These are phyloP conservation scores for Planiliza haematocheilus DNA, from an alignment of 2,113 vertebrate species.

Conservation along the genomic window DNA sequence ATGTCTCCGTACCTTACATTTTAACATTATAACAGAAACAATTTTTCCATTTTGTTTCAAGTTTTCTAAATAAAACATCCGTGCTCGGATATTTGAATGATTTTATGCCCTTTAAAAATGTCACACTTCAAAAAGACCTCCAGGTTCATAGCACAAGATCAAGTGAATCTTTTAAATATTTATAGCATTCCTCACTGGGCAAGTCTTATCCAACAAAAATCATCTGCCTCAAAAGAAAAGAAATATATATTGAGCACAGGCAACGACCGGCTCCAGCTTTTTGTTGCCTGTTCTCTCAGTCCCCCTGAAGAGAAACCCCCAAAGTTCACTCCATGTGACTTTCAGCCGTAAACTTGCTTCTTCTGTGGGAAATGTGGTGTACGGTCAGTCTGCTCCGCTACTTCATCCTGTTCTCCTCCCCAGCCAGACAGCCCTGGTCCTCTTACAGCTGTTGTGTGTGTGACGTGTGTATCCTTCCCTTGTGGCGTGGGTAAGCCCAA, in stretches of 20 bases:
- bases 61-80: background rate
- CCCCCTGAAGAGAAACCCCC: conserved; percentile 19
- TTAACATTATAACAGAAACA: background rate
- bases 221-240: background rate
- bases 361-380: conserved; percentile 18
- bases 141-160: too few species aligned
- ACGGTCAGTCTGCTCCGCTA: conserved; percentile 8
- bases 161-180: too few species aligned
- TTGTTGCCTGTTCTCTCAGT: conserved; percentile 9
- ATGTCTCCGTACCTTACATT: background rate
- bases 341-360: conserved; percentile 6
- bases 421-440: conserved; percentile 10
- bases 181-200: background rate
- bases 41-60: background rate
- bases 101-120: too few species aligned
- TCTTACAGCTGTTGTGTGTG: conserved; percentile 31
- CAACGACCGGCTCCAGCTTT: too few species aligned
- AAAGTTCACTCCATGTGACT: conserved; percentile 42
- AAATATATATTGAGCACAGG: too few species aligned
- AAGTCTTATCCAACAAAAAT: conserved; percentile 20
- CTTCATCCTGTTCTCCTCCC: background rate
- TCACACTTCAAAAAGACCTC: background rate
- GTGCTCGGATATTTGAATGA: background rate
- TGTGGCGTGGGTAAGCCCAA: conserved; percentile 33
- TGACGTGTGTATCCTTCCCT: conserved; percentile 25